Evolutionary conservation across 2,888 invertebrate species (phyloP).

Genomic region (Halictus ligatus): DNA sequence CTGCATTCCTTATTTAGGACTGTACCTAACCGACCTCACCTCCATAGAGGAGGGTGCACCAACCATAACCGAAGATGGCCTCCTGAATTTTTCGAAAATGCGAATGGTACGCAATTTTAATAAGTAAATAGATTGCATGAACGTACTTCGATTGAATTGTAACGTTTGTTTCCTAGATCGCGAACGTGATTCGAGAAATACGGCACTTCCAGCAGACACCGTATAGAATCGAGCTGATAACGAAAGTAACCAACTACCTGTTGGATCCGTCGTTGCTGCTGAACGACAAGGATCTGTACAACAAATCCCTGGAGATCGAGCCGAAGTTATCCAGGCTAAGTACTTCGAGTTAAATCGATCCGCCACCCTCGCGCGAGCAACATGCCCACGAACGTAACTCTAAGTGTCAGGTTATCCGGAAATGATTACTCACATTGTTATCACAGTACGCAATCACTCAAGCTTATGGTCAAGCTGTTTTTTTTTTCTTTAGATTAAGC

Average conservation of each 20-base stretch:
- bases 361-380: constrained; percentile 73
- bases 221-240: constrained; percentile 94
- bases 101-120: constrained; percentile 89
- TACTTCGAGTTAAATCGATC: constrained; percentile 80
- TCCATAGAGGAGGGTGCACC: constrained; percentile 97
- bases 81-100: constrained; percentile 97
- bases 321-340: constrained; percentile 89
- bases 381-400: constrained; percentile 60
- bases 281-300: constrained; percentile 93
- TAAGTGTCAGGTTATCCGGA: constrained; percentile 12
- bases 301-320: constrained; percentile 93
- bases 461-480: constrained; percentile 26
- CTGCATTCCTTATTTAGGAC: constrained; percentile 94
- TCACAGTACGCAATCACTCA: constrained; percentile 23
- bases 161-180: constrained; percentile 87
- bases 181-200: constrained; percentile 96
- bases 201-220: constrained; percentile 96
- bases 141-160: neutral
- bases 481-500: constrained; percentile 22
- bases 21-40: constrained; percentile 95
- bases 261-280: constrained; percentile 91
- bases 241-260: constrained; percentile 92
- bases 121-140: neutral
- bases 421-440: neutral
- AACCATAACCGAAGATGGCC: constrained; percentile 94